Conservation (phyloP, 2,888 invertebrate species). For the Allygus modestus region DNA sequence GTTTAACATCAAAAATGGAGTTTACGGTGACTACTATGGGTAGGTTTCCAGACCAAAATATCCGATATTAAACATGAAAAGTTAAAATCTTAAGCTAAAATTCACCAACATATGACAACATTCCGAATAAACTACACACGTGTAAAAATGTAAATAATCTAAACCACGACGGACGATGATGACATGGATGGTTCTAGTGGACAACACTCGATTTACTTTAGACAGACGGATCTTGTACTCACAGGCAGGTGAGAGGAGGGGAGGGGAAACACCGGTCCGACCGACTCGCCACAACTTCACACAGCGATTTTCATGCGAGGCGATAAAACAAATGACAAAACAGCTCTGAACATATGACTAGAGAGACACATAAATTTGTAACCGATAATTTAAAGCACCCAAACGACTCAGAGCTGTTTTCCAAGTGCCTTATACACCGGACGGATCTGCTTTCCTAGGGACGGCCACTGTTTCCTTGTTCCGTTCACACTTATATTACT, state of each 20-base stretch:
- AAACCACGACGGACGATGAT: conserved; percentile 30
- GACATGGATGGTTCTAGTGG: conserved; percentile 45
- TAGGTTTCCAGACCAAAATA: conserved; percentile 11
- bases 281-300: conserved; percentile 4
- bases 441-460: conserved; percentile 28
- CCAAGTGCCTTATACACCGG: conserved; percentile 30
- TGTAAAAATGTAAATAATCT: conserved; percentile 40
- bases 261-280: neutral
- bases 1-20: neutral
- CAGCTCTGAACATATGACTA: conserved; percentile 51
- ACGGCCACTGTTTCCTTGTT: conserved; percentile 31
- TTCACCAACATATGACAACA: conserved; percentile 41
- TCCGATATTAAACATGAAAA: conserved; percentile 14
- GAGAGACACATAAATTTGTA: conserved; percentile 35
- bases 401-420: conserved; percentile 39
- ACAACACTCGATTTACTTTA: neutral
- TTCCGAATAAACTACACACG: conserved; percentile 51
- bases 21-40: neutral
- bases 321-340: conserved; percentile 41
- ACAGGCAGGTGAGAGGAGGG: conserved; percentile 2
- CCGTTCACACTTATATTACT: neutral
- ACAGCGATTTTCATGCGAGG: neutral
- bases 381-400: conserved; percentile 39
- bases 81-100: conserved; percentile 48
- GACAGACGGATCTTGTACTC: conserved; percentile 29